These are phyloP conservation scores for Peromyscus maniculatus DNA, from an alignment of 2,113 vertebrate species.

Conservation along the genomic window DNA sequence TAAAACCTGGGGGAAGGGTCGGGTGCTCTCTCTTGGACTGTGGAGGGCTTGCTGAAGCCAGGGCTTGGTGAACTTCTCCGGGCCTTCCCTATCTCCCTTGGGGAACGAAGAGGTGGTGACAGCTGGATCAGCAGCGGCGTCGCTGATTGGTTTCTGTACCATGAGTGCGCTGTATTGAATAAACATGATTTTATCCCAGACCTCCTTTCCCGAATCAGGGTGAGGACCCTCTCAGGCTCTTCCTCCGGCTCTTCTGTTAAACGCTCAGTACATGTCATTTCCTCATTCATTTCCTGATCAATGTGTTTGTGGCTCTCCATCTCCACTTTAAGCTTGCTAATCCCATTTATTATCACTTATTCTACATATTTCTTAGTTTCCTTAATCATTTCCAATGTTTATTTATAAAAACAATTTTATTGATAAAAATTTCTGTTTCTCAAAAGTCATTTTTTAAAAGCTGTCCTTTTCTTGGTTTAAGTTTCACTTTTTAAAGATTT, in stretches of 20 bases:
- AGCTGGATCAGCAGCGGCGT: too few relatives aligned
- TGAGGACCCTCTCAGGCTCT: not conserved
- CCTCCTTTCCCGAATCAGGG: too few relatives aligned
- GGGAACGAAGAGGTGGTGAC: too few relatives aligned
- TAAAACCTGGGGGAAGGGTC: too few relatives aligned
- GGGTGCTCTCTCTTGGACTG: too few relatives aligned
- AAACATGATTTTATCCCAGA: too few relatives aligned
- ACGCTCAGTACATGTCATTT: not conserved
- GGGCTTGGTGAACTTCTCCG: too few relatives aligned
- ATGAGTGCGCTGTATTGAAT: too few relatives aligned
- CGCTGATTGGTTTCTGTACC: too few relatives aligned
- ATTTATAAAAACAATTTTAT: not conserved
- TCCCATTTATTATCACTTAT: not conserved
- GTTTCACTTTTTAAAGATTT: not conserved
- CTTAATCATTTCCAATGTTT: not conserved
- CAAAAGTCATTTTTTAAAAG: not conserved
- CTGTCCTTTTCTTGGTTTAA: not conserved
- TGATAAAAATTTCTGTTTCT: not conserved
- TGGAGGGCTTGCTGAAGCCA: too few relatives aligned
- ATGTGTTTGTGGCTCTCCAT: not conserved
- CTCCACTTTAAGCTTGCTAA: not conserved
- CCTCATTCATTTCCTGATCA: not conserved
- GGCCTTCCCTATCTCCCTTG: too few relatives aligned
- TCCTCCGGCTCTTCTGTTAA: not conserved
- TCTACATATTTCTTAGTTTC: not conserved